Evolutionary conservation across 2,888 invertebrate species (phyloP).

Genomic region (Zygogramma bicolorata): DNA sequence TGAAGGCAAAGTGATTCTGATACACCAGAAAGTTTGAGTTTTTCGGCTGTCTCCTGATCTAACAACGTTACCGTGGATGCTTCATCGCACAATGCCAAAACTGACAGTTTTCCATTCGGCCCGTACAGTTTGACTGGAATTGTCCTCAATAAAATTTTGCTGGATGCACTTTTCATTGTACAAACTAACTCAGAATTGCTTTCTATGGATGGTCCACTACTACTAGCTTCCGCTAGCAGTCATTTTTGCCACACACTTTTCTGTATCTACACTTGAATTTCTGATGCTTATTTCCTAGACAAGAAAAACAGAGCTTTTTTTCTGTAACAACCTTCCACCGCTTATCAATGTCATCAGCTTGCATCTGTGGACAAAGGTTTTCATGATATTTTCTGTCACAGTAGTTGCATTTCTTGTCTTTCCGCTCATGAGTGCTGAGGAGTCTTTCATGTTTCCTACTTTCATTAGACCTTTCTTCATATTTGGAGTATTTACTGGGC

Average conservation of each 20-base stretch:
- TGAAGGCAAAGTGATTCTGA: conserved; percentile 1
- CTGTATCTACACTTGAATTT: conserved; percentile 10
- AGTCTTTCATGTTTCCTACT: no score
- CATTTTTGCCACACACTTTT: conserved; percentile 2
- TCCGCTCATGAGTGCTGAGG: no score
- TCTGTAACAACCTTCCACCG: not conserved
- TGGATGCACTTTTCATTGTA: no score
- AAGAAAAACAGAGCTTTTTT: not conserved
- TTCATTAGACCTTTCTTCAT: no score
- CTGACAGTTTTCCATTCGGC: no score
- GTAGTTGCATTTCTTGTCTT: no score
- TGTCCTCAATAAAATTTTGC: no score
- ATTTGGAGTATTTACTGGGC: no score
- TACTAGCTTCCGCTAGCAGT: not conserved
- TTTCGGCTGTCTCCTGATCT: no score
- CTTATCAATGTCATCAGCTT: not conserved
- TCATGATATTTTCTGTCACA: not conserved
- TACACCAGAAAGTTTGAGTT: not conserved
- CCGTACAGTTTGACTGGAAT: no score
- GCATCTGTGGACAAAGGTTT: not conserved
- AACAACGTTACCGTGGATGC: not conserved
- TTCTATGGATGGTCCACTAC: no score
- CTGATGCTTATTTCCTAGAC: not conserved
- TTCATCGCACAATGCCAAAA: conserved; percentile 8
- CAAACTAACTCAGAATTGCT: not conserved